Conservation (phyloP, 37 sponge, comb jelly and placozoan species). For the Halisarca cf. caerulea region DNA sequence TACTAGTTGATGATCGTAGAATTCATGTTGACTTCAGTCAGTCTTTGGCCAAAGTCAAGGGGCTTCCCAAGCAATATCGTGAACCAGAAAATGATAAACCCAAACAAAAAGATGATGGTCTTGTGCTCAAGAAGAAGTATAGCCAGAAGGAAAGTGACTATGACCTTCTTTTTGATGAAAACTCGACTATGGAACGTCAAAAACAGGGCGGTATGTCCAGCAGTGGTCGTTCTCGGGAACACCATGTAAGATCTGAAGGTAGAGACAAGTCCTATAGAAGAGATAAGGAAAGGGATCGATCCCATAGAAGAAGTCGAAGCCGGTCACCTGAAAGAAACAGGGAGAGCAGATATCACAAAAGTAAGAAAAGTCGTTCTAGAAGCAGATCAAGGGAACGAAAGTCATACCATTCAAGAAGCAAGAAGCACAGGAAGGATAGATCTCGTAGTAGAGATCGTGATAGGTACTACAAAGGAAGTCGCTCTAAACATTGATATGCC, state of each 20-base stretch:
- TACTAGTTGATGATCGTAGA: conserved; percentile 94
- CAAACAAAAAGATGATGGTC: conserved; percentile 18
- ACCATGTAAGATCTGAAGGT: background rate
- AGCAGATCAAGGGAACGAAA: background rate
- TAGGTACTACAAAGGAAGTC: no score
- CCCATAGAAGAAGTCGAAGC: conserved; percentile 12
- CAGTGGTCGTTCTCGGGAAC: background rate
- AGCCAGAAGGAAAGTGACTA: conserved; percentile 36
- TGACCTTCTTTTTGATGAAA: conserved; percentile 77
- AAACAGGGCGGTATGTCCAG: background rate
- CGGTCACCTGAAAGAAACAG: conserved; percentile 7
- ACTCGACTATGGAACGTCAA: background rate
- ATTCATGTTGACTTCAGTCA: conserved; percentile 99
- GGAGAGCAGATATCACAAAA: background rate
- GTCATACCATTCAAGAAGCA: no score
- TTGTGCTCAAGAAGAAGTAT: conserved; percentile 34
- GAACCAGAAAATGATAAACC: conserved; percentile 6
- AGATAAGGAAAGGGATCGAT: conserved; percentile 35
- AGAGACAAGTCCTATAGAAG: background rate
- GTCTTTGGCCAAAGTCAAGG: conserved; percentile 91
- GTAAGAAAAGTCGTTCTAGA: background rate
- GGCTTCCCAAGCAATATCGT: conserved; percentile 30
- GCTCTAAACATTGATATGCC: no score
- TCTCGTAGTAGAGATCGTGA: no score
- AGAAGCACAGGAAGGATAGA: no score